Evolutionary conservation across 1,140 invertebrate species (phyloP), one percentile per base, ranked within the genome.

Genomic region (Anastrepha ludens): DNA sequence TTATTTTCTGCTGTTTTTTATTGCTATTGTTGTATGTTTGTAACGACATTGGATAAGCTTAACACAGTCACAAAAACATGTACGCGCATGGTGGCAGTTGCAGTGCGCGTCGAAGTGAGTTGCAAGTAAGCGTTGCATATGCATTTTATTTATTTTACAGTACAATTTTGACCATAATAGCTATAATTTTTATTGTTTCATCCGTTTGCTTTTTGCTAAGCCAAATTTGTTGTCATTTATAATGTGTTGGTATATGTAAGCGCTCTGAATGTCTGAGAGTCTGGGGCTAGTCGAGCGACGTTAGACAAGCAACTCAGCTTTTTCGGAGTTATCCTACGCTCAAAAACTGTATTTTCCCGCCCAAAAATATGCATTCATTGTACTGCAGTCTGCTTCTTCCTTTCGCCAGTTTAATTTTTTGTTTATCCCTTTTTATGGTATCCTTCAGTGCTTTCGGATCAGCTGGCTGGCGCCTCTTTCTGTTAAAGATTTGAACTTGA

Each of bases 401-500:
- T 62, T 29, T 58, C 55, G n/a, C 29, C 1, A 67, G 29, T 67
- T 67, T 67, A 5, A 67, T 20, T 15, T 67, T 29, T 67, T 67
- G n/a, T 39, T 5, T 17, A 67, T 67, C 29, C n/a, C 0, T 62
- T 67, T 15, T 67, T 3, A 11, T 39, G 17, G 29, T 29, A 5
- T 29, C n/a, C 0, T 67, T 4, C 64, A 62, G 0, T 39, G 64
- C 64, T 11, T 29, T 67, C 20, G 11, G 5, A 67, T 39, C 29
- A 67, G 64, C 29, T 11, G 60, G n/a, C 7, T 29, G 17, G 8
- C 2, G 17, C 74, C 7, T 5, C 9, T 20, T 15, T 15, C 47
- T 81, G 8, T 55, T 9, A 13, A 20, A 55, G 59, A n/a, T 62
- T 86, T 86, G 85, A 86, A 86, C 85, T 86, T 86, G 85, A 86